Base-by-base conservation (phyloP, 2,797 vertebrate species). In the Momotus momota region DNA sequence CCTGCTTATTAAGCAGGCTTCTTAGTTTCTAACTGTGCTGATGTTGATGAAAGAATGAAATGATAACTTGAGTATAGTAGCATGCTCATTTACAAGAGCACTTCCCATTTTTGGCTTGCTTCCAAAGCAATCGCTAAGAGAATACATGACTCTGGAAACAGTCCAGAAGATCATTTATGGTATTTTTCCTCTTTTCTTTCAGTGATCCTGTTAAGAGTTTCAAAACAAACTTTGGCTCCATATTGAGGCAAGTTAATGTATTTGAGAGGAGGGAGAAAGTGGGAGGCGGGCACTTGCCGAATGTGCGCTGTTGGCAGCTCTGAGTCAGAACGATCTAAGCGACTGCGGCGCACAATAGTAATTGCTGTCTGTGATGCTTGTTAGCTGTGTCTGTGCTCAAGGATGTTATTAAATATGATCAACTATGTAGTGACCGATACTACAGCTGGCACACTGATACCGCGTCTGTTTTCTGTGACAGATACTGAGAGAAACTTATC, bases 1-100 rank as follows among this genome's bases (percentile, higher is more conserved):
- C 98, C 98, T 97, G 85, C 98, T 98, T 98, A 97, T 98, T 98
- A 98, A 96, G 65, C 93, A 97, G 96, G 86, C 96, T 94, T 98
- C 98, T 98, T 98, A 97, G 98, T 98, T 99, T 98, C 97, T 97
- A 96, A 97, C 94, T 0, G 5, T 8, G 61, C 91, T 96, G 96
- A 96, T 98, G 96, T 98, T 98, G 98, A 98, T 97, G 97, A 97
- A 98, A 96, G 98, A 98, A 98, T 99, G 98, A 98, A 98, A 98
- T 97, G 97, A 98, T 98, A 98, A 97, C 97, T 98, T 94, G 96
- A 98, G 95, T 95, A 93, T 96, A 96, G 93, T 93, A 93, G 82
- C 14, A 3, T 96, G 95, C 97, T 98, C 96, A 95, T 98, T 97
- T 96, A 97, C 94, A 97, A 96, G 95, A 97, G 95, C 94, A 86